Evolutionary conservation across 2,888 invertebrate species (phyloP).

Genomic region (Melanchra persicariae): DNA sequence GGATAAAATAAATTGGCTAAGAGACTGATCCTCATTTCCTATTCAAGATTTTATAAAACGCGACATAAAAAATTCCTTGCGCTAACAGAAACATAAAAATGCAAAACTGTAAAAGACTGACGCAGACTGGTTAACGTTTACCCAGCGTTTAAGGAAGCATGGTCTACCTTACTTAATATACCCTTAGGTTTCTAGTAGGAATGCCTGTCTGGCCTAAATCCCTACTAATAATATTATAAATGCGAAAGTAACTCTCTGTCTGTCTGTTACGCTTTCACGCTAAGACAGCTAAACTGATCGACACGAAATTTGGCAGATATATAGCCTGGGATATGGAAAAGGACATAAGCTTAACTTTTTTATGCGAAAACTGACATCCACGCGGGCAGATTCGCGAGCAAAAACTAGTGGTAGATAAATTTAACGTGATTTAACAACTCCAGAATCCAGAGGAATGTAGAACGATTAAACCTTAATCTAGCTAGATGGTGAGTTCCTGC

Average conservation of each 20-base stretch:
- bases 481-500: constrained; percentile 19
- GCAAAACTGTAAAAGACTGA: constrained; percentile 23
- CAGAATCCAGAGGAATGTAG: neutral
- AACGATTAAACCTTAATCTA: constrained; percentile 21
- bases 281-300: too few species aligned
- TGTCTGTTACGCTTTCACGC: too few species aligned
- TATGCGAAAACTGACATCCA: too few species aligned
- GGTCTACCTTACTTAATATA: neutral
- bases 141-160: neutral
- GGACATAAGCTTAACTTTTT: too few species aligned
- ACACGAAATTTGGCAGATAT: too few species aligned
- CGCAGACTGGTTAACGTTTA: neutral
- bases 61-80: constrained; percentile 43
- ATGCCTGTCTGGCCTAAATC: neutral
- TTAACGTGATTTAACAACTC: neutral
- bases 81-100: constrained; percentile 50
- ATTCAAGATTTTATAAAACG: constrained; percentile 64
- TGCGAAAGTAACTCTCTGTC: too few species aligned
- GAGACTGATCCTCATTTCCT: constrained; percentile 63
- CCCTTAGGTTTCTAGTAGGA: neutral
- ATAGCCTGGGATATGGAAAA: too few species aligned
- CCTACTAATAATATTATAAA: too few species aligned
- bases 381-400: too few species aligned
- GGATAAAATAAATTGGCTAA: constrained; percentile 66
- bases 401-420: neutral